phyloP scores from a whole-genome alignment of 2,113 vertebrate genomes.

The Brienomyrus brachyistius region DNA sequence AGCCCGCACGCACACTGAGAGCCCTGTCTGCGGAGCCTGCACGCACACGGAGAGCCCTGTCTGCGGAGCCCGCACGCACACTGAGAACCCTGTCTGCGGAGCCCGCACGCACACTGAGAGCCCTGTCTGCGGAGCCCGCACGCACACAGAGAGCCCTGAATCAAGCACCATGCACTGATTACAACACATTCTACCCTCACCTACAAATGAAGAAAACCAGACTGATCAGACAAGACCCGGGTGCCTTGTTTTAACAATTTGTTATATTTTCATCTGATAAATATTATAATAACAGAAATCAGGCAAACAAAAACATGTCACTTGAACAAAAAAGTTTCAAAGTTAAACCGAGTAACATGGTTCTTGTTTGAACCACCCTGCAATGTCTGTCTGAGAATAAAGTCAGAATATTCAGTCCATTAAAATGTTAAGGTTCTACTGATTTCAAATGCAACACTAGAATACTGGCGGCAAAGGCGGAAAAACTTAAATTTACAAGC shows the following conservation, averaged over 20 bases:
- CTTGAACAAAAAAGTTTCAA: background rate
- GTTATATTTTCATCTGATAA: background rate
- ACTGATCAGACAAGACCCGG: background rate
- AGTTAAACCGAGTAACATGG: background rate
- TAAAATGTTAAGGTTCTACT: background rate
- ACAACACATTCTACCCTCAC: too few relatives aligned
- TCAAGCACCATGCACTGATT: background rate
- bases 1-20: rapidly evolving
- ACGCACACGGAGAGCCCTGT: background rate
- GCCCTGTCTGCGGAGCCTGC: too few relatives aligned
- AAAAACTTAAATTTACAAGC: background rate
- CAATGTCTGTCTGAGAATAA: background rate
- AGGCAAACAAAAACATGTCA: background rate
- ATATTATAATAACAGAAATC: background rate
- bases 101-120: background rate
- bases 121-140: too few relatives aligned
- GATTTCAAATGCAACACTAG: background rate
- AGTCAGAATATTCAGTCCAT: background rate
- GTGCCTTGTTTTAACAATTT: background rate
- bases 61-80: rapidly evolving
- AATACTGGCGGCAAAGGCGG: background rate
- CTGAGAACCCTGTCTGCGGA: background rate
- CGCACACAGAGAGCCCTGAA: background rate
- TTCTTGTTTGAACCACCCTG: background rate
- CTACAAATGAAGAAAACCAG: background rate